phyloP scores from a whole-genome alignment of 2,113 vertebrate genomes.

The Synchiropus splendidus region DNA sequence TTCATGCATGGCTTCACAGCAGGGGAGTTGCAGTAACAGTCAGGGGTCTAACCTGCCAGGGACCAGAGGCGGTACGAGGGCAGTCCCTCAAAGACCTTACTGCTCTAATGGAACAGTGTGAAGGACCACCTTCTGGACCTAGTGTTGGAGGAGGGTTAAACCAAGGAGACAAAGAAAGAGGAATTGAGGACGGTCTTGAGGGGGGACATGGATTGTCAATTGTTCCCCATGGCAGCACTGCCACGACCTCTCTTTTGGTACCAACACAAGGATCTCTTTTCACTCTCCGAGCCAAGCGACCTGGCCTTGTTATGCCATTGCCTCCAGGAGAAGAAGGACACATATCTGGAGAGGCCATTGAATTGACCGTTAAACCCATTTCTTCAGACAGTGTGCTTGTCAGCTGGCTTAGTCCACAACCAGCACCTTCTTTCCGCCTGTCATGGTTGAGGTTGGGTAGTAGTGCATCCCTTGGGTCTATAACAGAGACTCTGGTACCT shows the following conservation, averaged over 20 bases:
- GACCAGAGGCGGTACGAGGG: slow-evolving; percentile 78
- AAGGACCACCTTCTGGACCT: slow-evolving; percentile 59
- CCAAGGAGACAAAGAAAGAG: slow-evolving; percentile 44
- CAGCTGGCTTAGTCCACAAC: slow-evolving; percentile 75
- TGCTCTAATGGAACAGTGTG: slow-evolving; percentile 82
- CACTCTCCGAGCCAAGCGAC: slow-evolving; percentile 76
- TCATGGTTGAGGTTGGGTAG: slow-evolving; percentile 85
- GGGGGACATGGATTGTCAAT: slow-evolving; percentile 50
- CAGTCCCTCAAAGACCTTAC: slow-evolving; percentile 77
- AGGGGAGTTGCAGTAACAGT: slow-evolving; percentile 77
- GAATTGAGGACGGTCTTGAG: slow-evolving; percentile 35
- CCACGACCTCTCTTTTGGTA: slow-evolving; percentile 63
- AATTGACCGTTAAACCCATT: slow-evolving; percentile 79
- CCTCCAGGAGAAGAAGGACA: slow-evolving; percentile 60
- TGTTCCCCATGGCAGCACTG: slow-evolving; percentile 53
- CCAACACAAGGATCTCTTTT: slow-evolving; percentile 81
- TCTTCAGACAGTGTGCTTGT: slow-evolving; percentile 82
- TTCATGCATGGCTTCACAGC: slow-evolving; percentile 81
- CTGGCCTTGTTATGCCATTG: slow-evolving; percentile 72
- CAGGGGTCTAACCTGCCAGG: slow-evolving; percentile 83
- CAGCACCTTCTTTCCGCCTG: slow-evolving; percentile 77
- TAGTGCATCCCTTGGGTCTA: slow-evolving; percentile 79
- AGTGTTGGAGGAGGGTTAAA: slow-evolving; percentile 44
- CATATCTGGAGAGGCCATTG: slow-evolving; percentile 67
- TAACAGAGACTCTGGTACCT: slow-evolving; percentile 86